Conservation (phyloP, 1,140 invertebrate species). For the Ladona fulva region DNA sequence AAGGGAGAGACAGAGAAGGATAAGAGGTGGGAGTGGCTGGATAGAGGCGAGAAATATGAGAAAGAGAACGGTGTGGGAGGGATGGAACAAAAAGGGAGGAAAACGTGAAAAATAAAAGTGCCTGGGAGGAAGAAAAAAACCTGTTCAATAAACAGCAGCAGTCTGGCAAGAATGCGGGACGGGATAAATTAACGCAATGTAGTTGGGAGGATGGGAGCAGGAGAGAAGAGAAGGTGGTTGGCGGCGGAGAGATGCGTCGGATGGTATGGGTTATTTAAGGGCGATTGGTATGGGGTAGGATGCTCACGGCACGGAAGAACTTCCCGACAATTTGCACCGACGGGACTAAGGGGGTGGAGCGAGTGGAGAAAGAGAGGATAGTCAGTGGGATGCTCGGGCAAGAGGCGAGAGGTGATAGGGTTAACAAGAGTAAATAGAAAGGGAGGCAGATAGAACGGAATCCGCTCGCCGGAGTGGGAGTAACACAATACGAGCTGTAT, state of each 20-base stretch:
- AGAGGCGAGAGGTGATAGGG: neutral
- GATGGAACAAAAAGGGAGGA: slow-evolving; percentile 9
- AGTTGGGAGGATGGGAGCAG: neutral
- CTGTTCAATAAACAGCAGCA: slow-evolving; percentile 5
- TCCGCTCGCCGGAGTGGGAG: neutral
- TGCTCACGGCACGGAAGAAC: neutral
- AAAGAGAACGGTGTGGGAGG: slow-evolving; percentile 2
- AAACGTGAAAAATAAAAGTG: neutral
- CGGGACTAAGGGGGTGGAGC: neutral
- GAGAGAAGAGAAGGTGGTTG: neutral
- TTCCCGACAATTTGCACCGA: neutral
- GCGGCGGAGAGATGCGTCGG: neutral
- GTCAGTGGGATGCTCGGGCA: too few relatives aligned
- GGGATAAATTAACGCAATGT: slow-evolving; percentile 4
- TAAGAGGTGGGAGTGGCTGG: neutral
- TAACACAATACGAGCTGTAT: neutral
- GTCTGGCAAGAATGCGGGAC: slow-evolving; percentile 1
- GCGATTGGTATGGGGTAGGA: neutral
- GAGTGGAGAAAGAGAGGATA: too few relatives aligned
- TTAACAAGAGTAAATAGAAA: slow-evolving; percentile 10
- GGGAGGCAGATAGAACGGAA: neutral
- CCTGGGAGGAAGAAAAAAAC: neutral
- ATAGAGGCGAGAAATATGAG: slow-evolving; percentile 4
- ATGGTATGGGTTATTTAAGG: neutral
- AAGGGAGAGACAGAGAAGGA: neutral